These are phyloP conservation scores for Spinibarbus caldwelli DNA, from an alignment of 2,797 vertebrate species.

Conservation along the genomic window DNA sequence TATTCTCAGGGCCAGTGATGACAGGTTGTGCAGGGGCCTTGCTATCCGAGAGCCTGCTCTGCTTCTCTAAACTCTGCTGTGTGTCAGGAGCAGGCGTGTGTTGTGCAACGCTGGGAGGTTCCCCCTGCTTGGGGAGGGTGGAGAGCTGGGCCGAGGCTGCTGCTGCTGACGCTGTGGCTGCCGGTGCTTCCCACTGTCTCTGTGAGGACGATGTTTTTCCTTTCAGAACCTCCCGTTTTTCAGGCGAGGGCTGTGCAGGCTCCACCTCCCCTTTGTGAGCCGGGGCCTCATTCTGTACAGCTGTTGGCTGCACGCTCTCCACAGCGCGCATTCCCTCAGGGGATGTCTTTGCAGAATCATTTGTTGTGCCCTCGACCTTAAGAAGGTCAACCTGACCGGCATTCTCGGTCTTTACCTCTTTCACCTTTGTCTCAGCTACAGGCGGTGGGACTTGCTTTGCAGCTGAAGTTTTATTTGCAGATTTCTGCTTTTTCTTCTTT, in stretches of 20 bases:
- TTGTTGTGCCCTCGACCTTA: conserved; percentile 56
- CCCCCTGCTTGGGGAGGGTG: conserved; percentile 74
- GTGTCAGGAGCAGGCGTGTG: conserved; percentile 70
- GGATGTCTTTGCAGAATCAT: conserved; percentile 68
- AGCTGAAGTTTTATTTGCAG: conserved; percentile 55
- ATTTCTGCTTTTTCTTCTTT: conserved; percentile 71
- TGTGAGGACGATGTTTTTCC: conserved; percentile 78
- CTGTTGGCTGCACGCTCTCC: conserved; percentile 75
- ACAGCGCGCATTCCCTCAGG: conserved; percentile 72
- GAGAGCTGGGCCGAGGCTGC: conserved; percentile 69
- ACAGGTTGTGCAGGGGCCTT: conserved; percentile 66
- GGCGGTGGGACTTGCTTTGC: conserved; percentile 56
- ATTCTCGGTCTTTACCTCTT: conserved; percentile 58
- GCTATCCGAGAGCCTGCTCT: conserved; percentile 61
- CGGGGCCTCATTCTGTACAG: conserved; percentile 77
- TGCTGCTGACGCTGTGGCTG: conserved; percentile 72
- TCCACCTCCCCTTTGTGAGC: conserved; percentile 80
- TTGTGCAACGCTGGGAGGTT: conserved; percentile 82
- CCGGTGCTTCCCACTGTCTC: conserved; percentile 64
- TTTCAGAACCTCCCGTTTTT: conserved; percentile 82
- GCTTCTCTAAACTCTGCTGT: conserved; percentile 70
- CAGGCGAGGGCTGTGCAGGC: conserved; percentile 65
- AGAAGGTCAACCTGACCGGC: conserved; percentile 49
- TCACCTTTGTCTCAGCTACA: conserved; percentile 54
- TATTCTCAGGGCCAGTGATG: conserved; percentile 65